Evolutionary conservation across 2,797 vertebrate genomes (phyloP).

Genomic region (Yasuhikotakia modesta): DNA sequence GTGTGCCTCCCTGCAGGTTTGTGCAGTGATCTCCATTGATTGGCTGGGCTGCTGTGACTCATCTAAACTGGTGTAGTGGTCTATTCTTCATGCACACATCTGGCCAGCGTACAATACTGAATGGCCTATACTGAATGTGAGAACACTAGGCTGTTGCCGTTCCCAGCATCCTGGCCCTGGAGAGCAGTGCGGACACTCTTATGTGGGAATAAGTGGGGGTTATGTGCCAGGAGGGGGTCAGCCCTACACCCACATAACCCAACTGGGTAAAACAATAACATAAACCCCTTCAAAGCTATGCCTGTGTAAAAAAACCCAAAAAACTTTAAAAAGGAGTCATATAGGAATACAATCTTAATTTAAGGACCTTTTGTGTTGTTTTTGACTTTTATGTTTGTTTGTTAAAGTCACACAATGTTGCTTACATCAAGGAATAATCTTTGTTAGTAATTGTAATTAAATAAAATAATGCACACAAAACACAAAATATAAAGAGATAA

Average conservation of each 20-base stretch:
- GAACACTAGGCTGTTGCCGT: conserved; percentile 75
- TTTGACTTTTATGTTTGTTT: too few relatives aligned
- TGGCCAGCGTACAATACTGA: conserved; percentile 53
- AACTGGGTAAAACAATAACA: conserved; percentile 4
- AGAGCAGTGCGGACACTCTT: conserved; percentile 68
- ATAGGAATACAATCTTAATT: background rate
- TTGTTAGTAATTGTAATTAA: conserved; percentile 37
- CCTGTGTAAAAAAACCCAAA: background rate
- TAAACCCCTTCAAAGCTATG: background rate
- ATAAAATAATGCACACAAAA: conserved; percentile 54
- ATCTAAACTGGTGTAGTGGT: conserved; percentile 27
- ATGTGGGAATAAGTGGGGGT: conserved; percentile 75
- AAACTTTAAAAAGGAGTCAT: too few relatives aligned
- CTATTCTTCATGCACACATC: conserved; percentile 59
- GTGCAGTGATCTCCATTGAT: background rate
- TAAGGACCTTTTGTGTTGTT: too few relatives aligned
- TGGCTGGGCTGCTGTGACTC: conserved; percentile 4
- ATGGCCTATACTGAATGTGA: conserved; percentile 73
- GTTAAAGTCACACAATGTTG: background rate
- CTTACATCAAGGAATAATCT: background rate
- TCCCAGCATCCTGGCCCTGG: conserved; percentile 80
- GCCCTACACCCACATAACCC: background rate
- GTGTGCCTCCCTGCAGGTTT: background rate
- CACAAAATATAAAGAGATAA: too few relatives aligned
- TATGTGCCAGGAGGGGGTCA: conserved; percentile 64